phyloP scores from a whole-genome alignment of 1,140 invertebrate genomes.

The Drosophila kepulauana region DNA sequence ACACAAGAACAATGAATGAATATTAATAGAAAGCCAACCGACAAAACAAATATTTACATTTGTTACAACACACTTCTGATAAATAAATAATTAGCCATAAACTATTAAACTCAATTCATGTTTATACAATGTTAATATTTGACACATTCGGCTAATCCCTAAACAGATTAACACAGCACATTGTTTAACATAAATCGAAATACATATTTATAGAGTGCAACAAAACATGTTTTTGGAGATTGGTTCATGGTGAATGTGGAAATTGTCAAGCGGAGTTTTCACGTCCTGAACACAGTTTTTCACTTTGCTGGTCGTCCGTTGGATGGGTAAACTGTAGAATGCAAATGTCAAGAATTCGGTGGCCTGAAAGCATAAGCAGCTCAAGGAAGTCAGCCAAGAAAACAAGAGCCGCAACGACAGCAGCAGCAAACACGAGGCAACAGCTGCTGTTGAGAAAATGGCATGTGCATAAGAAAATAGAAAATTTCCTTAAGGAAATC shows the following conservation, averaged over 20 bases:
- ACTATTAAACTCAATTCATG: neutral
- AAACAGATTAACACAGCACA: neutral
- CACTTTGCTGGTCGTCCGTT: slow-evolving; percentile 49
- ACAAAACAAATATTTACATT: neutral
- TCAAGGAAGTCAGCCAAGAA: slow-evolving; percentile 33
- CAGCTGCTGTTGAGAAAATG: slow-evolving; percentile 68
- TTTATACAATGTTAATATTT: no score
- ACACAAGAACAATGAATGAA: neutral
- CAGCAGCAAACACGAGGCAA: slow-evolving; percentile 16
- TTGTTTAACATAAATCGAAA: neutral
- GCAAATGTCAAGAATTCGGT: slow-evolving; percentile 70
- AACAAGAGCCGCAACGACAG: slow-evolving; percentile 11
- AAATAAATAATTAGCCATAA: neutral
- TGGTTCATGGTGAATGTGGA: slow-evolving; percentile 9
- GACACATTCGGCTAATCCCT: neutral
- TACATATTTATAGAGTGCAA: neutral
- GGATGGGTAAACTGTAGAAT: slow-evolving; percentile 48
- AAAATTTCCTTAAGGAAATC: slow-evolving; percentile 74
- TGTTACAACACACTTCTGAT: no score
- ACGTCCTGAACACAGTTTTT: slow-evolving; percentile 60
- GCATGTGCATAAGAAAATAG: slow-evolving; percentile 72
- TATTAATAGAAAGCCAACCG: neutral
- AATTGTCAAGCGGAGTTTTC: slow-evolving; percentile 16
- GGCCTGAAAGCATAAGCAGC: slow-evolving; percentile 63
- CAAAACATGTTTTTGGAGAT: neutral